A percentile compares a stretch with the other conserved stretches of the same genome.
Evolutionary conservation across 2,888 invertebrate genomes (phyloP).

Genomic region (Drosophila leonis): DNA sequence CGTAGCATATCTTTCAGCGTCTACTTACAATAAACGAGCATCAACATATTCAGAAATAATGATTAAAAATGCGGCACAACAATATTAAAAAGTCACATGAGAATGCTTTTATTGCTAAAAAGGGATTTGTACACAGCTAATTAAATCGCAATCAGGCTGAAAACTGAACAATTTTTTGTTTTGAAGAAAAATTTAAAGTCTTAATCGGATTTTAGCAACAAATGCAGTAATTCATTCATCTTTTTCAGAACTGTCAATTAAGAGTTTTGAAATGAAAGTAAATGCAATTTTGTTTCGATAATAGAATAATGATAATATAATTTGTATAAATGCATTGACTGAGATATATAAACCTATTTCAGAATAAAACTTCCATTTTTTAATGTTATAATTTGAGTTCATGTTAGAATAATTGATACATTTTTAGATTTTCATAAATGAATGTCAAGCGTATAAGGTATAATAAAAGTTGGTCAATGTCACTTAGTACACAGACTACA

Average conservation of each 20-base stretch:
- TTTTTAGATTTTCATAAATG: neutral
- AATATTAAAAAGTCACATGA: conserved; percentile 7
- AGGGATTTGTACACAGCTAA: conserved; percentile 29
- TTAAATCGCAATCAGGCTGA: conserved; percentile 61
- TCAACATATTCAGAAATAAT: neutral
- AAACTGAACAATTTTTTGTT: conserved; percentile 13
- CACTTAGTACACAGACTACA: neutral
- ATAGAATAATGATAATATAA: neutral
- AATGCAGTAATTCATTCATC: neutral
- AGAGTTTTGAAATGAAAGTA: neutral
- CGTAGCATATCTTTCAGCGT: conserved; percentile 24
- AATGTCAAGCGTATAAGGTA: neutral
- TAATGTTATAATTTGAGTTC: neutral
- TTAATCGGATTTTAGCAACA: conserved; percentile 27
- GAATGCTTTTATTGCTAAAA: conserved; percentile 23
- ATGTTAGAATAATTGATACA: neutral
- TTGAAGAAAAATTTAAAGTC: conserved; percentile 24
- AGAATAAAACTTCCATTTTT: neutral
- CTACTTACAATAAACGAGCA: neutral
- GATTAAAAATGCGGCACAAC: neutral
- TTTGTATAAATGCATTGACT: too few species aligned
- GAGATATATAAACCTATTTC: neutral
- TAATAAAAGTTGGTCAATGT: neutral
- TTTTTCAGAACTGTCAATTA: neutral
- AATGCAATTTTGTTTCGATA: neutral